Base-by-base conservation (phyloP, 2,888 invertebrate species). In the Volucella inanis region DNA sequence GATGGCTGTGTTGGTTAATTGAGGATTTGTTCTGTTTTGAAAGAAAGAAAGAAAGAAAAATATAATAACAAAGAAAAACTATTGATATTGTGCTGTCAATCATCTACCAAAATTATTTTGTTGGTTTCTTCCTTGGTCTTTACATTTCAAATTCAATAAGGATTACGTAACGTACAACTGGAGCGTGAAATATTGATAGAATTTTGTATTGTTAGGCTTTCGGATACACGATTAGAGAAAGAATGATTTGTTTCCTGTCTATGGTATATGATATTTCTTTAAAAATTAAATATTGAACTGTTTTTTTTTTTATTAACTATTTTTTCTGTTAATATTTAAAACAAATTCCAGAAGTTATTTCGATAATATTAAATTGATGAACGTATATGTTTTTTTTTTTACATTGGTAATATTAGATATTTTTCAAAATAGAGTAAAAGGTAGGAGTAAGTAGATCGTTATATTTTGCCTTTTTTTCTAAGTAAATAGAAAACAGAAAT, bases 151-250 rank as follows among this genome's bases (percentile, higher is more conserved):
- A 77, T 82, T 59, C 74, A 59, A 77, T 31, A 82, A 65, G 86
- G 86, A 86, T 86, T 82, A 31, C 6, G 31, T 31, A 31, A 31
- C 31, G 31, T 31, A 74, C 74, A 74, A 80, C 74, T 86, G 82
- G 54, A 86, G 77, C 86, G 74, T 86, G 64, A 86, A 82, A 82
- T 64, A 86, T 82, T 82, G 64, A 82, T 77, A 72, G 80, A 67
- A 70, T 76, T 74, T 47, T 15, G 54, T 49, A n/a, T 61, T 54
- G 55, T 54, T 38, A 39, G 41, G 41, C 55, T 11, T 62, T 52
- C 15, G 62, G 67, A 59, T 84, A 14, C 55, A 55, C 31, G 18
- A 43, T 22, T 47, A 14, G 38, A 59, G 22, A 22, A 39, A 43
- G 54, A 74, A 49, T 77, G 61, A 54, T 68, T 67, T 68, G 10